phyloP scores from a whole-genome alignment of 1,140 invertebrate species.

The Drosophila equinoxialis region DNA sequence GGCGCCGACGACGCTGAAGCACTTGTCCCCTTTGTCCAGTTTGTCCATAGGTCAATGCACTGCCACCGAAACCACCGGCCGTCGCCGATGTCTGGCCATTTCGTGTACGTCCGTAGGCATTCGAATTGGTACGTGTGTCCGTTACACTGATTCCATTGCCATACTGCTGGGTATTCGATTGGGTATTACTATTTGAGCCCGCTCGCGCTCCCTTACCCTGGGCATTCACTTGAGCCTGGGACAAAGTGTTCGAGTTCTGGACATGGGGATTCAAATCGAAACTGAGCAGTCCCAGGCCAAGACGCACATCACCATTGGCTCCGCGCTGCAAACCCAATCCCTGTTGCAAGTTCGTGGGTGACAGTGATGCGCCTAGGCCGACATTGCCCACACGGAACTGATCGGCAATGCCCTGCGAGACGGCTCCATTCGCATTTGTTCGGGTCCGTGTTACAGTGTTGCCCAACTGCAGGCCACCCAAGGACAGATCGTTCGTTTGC shows the following conservation, averaged over 20 bases:
- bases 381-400: constrained; percentile 70
- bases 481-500: constrained; percentile 53
- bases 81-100: constrained; percentile 68
- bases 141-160: constrained; percentile 57
- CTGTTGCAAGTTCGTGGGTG: constrained; percentile 63
- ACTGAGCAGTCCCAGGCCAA: constrained; percentile 67
- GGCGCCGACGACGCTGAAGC: constrained; percentile 32
- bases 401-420: constrained; percentile 58
- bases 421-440: constrained; percentile 63
- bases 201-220: constrained; percentile 56
- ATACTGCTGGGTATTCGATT: constrained; percentile 54
- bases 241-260: constrained; percentile 41
- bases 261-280: constrained; percentile 64
- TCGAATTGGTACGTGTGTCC: constrained; percentile 64
- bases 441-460: constrained; percentile 68
- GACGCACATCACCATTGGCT: constrained; percentile 56
- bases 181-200: constrained; percentile 55
- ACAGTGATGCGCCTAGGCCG: constrained; percentile 64
- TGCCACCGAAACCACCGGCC: constrained; percentile 61
- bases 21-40: constrained; percentile 33
- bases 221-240: constrained; percentile 70
- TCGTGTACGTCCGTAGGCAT: constrained; percentile 58
- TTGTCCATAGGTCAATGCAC: constrained; percentile 48
- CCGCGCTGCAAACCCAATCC: constrained; percentile 70
- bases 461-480: constrained; percentile 69